A percentile compares a stretch with the other conserved stretches of the same genome.
These are phyloP conservation scores for Steinernema hermaphroditum DNA, from an alignment of 2,888 invertebrate genomes.

Conservation along the genomic window DNA sequence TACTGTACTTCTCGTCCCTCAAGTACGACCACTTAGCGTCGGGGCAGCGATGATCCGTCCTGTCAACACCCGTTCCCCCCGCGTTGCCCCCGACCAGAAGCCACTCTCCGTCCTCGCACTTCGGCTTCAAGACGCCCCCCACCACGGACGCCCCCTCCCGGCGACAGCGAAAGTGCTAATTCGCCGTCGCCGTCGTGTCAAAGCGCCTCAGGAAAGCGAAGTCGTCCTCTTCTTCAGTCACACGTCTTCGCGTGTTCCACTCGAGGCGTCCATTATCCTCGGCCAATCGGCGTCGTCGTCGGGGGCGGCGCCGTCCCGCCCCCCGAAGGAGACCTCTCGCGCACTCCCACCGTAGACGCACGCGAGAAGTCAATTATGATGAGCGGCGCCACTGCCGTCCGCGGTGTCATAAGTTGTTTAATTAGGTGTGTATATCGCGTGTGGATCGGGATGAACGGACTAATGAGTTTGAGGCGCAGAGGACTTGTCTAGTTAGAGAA, in stretches of 20 bases:
- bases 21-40: too few relatives aligned
- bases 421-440: not conserved
- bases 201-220: not conserved
- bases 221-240: not conserved
- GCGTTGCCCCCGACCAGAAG: too few relatives aligned
- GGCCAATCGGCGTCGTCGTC: not conserved
- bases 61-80: too few relatives aligned
- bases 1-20: too few relatives aligned
- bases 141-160: not conserved
- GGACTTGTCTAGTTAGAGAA: too few relatives aligned
- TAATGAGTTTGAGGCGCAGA: too few relatives aligned
- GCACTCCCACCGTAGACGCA: conserved; percentile 8
- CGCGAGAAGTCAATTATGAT: conserved; percentile 16
- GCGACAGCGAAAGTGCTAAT: conserved; percentile 5
- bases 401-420: conserved; percentile 18
- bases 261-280: not conserved
- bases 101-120: too few relatives aligned
- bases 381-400: not conserved
- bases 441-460: too few relatives aligned
- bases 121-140: not conserved
- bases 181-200: conserved; percentile 5
- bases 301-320: not conserved
- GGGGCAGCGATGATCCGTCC: too few relatives aligned
- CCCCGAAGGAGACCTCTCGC: not conserved
- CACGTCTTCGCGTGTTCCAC: conserved; percentile 8